Evolutionary conservation across 1,140 invertebrate genomes (phyloP).

Genomic region (Gonatopus flavifemur): DNA sequence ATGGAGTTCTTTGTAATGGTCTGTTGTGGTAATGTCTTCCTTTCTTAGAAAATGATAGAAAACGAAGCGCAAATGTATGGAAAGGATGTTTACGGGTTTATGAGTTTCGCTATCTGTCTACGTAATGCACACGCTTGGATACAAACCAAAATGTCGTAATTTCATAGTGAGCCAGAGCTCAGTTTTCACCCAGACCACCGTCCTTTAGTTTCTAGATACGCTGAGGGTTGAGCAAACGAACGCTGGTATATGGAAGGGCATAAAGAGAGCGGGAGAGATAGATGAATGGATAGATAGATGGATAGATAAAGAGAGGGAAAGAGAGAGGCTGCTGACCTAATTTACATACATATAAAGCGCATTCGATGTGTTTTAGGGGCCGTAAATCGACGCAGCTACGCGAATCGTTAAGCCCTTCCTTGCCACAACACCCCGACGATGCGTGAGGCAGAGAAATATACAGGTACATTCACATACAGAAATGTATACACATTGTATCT

Average conservation of each 20-base stretch:
- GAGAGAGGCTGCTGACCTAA: constrained; percentile 51
- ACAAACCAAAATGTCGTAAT: constrained; percentile 45
- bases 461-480: constrained; percentile 6
- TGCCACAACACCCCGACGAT: constrained; percentile 52
- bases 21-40: too few species aligned
- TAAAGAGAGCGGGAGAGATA: background rate
- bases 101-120: constrained; percentile 22
- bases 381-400: constrained; percentile 59
- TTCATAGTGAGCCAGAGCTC: constrained; percentile 37
- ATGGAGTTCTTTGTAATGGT: too few species aligned
- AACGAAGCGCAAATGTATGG: too few species aligned
- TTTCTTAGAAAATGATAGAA: too few species aligned
- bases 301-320: constrained; percentile 13
- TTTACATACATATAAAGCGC: constrained; percentile 61
- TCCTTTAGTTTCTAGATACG: too few species aligned
- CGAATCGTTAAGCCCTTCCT: constrained; percentile 60
- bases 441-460: constrained; percentile 35
- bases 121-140: constrained; percentile 17
- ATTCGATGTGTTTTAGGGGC: constrained; percentile 60
- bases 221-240: too few species aligned
- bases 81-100: constrained; percentile 15
- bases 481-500: too few species aligned
- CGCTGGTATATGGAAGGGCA: constrained; percentile 6
- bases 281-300: constrained; percentile 6
- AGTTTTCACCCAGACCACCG: constrained; percentile 39